phyloP scores from a whole-genome alignment of 2,888 invertebrate genomes.

The Apamea epomidion region DNA sequence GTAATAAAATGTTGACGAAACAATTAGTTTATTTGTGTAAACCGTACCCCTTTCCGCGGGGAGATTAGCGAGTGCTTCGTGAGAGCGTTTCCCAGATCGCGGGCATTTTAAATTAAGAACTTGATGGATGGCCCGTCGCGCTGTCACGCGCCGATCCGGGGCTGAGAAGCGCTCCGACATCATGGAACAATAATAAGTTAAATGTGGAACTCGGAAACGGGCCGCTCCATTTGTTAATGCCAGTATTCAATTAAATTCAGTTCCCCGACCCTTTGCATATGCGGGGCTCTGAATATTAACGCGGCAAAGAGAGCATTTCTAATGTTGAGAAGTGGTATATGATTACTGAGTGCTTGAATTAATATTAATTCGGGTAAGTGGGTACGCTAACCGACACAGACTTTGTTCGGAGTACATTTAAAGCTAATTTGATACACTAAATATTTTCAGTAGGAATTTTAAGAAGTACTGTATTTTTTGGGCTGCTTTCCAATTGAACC shows the following conservation, averaged over 20 bases:
- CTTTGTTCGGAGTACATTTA: slow-evolving; percentile 54
- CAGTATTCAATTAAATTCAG: slow-evolving; percentile 89
- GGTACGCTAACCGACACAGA: slow-evolving; percentile 60
- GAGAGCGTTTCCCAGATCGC: slow-evolving; percentile 85
- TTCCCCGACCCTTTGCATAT: slow-evolving; percentile 85
- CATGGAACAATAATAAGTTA: slow-evolving; percentile 88
- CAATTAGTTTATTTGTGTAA: slow-evolving; percentile 80
- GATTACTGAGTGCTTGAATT: slow-evolving; percentile 72
- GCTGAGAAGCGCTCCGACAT: slow-evolving; percentile 80
- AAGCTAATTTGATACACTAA: slow-evolving; percentile 39
- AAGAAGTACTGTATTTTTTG: background rate
- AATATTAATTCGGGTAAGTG: slow-evolving; percentile 70
- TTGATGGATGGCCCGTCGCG: slow-evolving; percentile 88
- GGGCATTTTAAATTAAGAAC: slow-evolving; percentile 89
- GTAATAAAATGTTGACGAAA: slow-evolving; percentile 79
- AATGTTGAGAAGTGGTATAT: slow-evolving; percentile 74
- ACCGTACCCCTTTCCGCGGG: slow-evolving; percentile 77
- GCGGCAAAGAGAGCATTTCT: slow-evolving; percentile 79
- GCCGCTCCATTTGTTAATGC: slow-evolving; percentile 89
- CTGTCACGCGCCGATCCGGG: slow-evolving; percentile 84
- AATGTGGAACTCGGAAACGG: slow-evolving; percentile 88
- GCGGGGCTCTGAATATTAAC: slow-evolving; percentile 85
- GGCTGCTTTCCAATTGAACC: no score
- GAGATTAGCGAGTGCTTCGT: slow-evolving; percentile 84
- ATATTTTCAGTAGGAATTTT: slow-evolving; percentile 12